phyloP scores from a whole-genome alignment of 1,140 invertebrate species.

The Belonocnema kinseyi region DNA sequence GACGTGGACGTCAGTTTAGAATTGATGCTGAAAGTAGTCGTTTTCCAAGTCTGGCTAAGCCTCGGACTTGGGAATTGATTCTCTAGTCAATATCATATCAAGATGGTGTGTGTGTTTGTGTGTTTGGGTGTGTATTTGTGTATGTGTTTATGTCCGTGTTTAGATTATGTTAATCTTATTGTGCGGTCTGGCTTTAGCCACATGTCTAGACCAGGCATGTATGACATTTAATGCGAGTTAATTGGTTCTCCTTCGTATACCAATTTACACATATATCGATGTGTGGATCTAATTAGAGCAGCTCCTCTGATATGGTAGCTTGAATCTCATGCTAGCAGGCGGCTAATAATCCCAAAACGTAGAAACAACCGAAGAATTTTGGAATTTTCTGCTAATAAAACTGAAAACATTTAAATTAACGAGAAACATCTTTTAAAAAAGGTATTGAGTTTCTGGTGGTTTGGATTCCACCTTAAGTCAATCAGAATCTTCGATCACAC shows the following conservation, averaged over 20 bases:
- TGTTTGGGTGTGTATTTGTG: not conserved
- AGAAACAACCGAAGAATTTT: too few species aligned
- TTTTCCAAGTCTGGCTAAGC: not conserved
- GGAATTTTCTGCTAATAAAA: too few species aligned
- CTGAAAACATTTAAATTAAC: too few species aligned
- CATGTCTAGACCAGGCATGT: slow-evolving; percentile 20
- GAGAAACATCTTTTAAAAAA: too few species aligned
- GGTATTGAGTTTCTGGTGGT: too few species aligned
- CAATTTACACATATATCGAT: not conserved
- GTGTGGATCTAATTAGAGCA: slow-evolving; percentile 23
- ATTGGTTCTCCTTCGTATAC: slow-evolving; percentile 20
- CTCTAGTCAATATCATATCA: not conserved
- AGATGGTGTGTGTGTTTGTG: not conserved
- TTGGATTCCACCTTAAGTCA: too few species aligned
- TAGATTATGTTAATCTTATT: slow-evolving; percentile 17
- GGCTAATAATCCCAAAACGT: too few species aligned
- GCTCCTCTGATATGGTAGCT: not conserved
- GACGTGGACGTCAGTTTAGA: slow-evolving; percentile 2
- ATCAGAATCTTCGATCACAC: too few species aligned
- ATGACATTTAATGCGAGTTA: slow-evolving; percentile 24
- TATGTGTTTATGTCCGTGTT: not conserved
- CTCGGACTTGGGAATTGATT: slow-evolving; percentile 16
- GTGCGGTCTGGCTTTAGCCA: slow-evolving; percentile 24
- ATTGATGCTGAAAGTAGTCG: slow-evolving; percentile 13
- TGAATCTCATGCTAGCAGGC: too few species aligned